phyloP scores from a whole-genome alignment of 2,888 invertebrate genomes.

The Cantharis rufa region DNA sequence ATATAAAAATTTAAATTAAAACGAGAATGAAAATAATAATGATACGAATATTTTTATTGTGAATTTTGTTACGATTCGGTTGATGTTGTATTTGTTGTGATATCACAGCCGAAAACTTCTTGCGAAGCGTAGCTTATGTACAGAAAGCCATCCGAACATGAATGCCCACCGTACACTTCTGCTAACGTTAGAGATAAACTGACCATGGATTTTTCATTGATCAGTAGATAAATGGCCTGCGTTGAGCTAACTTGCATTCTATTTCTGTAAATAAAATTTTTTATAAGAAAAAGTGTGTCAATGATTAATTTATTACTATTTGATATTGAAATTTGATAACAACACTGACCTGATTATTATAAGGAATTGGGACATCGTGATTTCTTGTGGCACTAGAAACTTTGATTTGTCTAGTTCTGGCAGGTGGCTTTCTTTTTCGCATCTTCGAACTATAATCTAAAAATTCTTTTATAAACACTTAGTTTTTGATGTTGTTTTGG shows the following conservation, averaged over 20 bases:
- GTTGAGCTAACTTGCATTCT: constrained; percentile 65
- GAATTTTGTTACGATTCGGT: background rate
- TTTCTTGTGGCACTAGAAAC: constrained; percentile 86
- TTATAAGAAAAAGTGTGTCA: constrained; percentile 3
- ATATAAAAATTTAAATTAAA: background rate
- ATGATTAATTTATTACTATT: background rate
- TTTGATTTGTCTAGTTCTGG: constrained; percentile 83
- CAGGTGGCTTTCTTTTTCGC: constrained; percentile 75
- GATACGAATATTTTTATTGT: background rate
- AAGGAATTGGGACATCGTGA: constrained; percentile 86
- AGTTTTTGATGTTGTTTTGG: constrained; percentile 4
- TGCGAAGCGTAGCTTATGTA: constrained; percentile 90
- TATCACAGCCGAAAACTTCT: constrained; percentile 74
- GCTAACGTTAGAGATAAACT: constrained; percentile 80
- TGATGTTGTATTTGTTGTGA: background rate
- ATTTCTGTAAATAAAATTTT: constrained; percentile 45
- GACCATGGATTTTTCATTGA: constrained; percentile 81
- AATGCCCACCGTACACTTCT: constrained; percentile 77
- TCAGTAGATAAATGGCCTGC: constrained; percentile 80
- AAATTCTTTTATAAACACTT: constrained; percentile 39
- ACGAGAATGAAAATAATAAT: background rate
- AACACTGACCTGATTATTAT: constrained; percentile 77
- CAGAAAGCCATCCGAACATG: constrained; percentile 83
- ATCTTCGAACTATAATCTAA: constrained; percentile 83
- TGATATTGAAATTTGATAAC: background rate